Percentiles rank a stretch among this genome's conserved stretches.
Conservation (phyloP, 2,797 vertebrate species). For the Chromobotia macracanthus region DNA sequence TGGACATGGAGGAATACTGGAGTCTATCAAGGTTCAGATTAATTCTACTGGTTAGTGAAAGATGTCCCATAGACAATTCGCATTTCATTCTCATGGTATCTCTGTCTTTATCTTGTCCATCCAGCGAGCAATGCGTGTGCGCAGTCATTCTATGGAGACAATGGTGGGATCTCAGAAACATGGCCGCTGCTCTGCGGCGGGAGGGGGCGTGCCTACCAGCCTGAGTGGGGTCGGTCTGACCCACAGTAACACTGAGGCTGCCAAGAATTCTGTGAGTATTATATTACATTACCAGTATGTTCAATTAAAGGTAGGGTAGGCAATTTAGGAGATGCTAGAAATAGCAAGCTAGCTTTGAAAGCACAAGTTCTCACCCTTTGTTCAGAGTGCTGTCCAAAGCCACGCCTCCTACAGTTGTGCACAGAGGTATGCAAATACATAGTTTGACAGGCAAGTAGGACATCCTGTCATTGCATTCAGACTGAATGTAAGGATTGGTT, state of each 20-base stretch:
- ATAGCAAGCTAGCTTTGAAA: too few species aligned
- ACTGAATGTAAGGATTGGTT: too few species aligned
- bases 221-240: conserved; percentile 88
- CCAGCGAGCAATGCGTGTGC: conserved; percentile 78
- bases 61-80: not conserved
- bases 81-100: not conserved
- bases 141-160: conserved; percentile 80
- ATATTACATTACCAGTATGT: not conserved
- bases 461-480: too few species aligned
- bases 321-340: too few species aligned
- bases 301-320: not conserved
- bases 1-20: conserved; percentile 83
- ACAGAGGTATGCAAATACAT: too few species aligned
- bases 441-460: too few species aligned
- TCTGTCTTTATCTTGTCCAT: conserved; percentile 24
- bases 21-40: conserved; percentile 84
- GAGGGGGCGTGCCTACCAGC: conserved; percentile 83
- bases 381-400: too few species aligned
- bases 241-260: conserved; percentile 65
- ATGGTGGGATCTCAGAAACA: conserved; percentile 86
- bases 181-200: conserved; percentile 68
- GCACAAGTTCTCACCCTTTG: too few species aligned
- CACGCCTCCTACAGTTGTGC: too few species aligned
- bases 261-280: conserved; percentile 53
- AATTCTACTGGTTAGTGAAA: not conserved